These are phyloP conservation scores for Dendrolimus punctatus DNA, from an alignment of 1,140 invertebrate genomes.

Conservation along the genomic window DNA sequence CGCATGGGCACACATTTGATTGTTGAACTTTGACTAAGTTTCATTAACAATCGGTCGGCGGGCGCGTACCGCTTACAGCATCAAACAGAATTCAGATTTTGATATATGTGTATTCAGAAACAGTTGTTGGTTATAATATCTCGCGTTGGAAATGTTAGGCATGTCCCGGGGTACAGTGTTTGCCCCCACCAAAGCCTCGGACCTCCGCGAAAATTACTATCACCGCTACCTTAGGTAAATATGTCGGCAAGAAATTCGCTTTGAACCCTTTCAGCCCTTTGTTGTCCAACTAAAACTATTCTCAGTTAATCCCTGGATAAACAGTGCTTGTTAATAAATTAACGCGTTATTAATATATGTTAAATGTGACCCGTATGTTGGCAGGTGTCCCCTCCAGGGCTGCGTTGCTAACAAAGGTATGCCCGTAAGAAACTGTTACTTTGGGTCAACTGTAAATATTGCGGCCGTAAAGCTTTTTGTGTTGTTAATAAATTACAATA, in stretches of 20 bases:
- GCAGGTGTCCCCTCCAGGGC: conserved; percentile 57
- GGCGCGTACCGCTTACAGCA: conserved; percentile 10
- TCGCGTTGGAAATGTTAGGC: conserved; percentile 22
- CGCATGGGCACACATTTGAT: conserved; percentile 9
- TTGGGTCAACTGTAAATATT: conserved; percentile 55
- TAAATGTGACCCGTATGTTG: conserved; percentile 55
- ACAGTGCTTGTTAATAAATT: conserved; percentile 70
- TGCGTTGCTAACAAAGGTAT: conserved; percentile 55
- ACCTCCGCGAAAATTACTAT: conserved; percentile 66
- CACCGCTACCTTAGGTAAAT: conserved; percentile 68
- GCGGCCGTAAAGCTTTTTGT: conserved; percentile 48
- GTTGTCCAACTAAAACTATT: conserved; percentile 71
- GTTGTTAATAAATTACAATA: conserved; percentile 47
- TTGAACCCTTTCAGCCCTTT: conserved; percentile 68
- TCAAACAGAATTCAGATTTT: conserved; percentile 26
- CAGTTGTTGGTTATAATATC: conserved; percentile 21
- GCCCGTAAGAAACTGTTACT: conserved; percentile 24
- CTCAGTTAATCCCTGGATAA: conserved; percentile 68
- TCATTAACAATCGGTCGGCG: conserved; percentile 18
- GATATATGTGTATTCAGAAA: conserved; percentile 15
- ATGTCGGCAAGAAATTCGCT: conserved; percentile 71
- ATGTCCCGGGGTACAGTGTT: conserved; percentile 42
- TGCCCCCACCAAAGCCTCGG: conserved; percentile 53
- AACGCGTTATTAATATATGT: conserved; percentile 70
- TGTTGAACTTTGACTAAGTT: conserved; percentile 12